phyloP scores from a whole-genome alignment of 2,888 invertebrate genomes.

The Sabatieria punctata region DNA sequence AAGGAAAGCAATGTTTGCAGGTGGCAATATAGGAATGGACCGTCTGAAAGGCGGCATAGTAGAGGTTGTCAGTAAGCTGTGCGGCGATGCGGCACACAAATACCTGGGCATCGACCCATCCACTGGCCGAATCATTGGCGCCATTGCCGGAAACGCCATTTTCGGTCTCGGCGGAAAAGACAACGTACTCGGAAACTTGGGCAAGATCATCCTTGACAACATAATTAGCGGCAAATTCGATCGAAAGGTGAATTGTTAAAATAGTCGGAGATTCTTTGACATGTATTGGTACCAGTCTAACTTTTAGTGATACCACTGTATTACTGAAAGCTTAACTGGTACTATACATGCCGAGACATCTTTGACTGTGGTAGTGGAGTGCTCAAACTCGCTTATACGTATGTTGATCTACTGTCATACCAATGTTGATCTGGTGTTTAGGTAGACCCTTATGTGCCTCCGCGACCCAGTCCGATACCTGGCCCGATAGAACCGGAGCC shows the following conservation, averaged over 20 bases:
- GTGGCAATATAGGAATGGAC: constrained; percentile 3
- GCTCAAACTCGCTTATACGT: too few species aligned
- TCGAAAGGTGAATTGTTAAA: constrained; percentile 19
- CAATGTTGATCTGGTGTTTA: too few species aligned
- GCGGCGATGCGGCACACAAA: constrained; percentile 22
- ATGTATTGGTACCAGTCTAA: too few species aligned
- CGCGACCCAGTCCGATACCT: constrained; percentile 6
- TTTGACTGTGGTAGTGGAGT: too few species aligned
- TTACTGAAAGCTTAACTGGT: too few species aligned
- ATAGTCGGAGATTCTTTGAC: too few species aligned
- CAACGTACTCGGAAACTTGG: constrained; percentile 23
- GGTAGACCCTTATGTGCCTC: constrained; percentile 23
- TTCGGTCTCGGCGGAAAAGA: constrained; percentile 27
- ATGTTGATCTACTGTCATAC: too few species aligned
- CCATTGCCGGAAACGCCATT: constrained; percentile 26
- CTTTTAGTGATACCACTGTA: too few species aligned
- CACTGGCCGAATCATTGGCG: constrained; percentile 24
- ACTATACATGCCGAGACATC: too few species aligned
- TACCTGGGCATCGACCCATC: constrained; percentile 28
- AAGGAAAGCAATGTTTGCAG: too few species aligned
- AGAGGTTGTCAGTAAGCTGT: constrained; percentile 5
- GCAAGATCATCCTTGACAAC: constrained; percentile 28
- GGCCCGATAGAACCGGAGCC: constrained; percentile 15
- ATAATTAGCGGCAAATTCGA: constrained; percentile 27
- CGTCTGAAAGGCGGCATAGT: constrained; percentile 8